phyloP scores from a whole-genome alignment of 2,888 invertebrate genomes.

The Dicranocentrus wangi region DNA sequence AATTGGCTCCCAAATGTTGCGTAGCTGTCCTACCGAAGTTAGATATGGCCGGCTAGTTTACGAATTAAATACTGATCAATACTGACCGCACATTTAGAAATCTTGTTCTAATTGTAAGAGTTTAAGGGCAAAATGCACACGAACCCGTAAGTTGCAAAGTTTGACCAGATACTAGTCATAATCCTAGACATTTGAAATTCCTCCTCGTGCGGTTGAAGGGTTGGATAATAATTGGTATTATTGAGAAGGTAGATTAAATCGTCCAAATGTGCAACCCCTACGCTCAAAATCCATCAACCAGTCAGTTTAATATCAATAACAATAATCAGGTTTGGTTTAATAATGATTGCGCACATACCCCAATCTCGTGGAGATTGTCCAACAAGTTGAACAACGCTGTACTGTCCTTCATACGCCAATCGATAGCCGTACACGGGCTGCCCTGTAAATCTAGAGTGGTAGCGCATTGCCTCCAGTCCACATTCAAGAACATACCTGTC shows the following conservation, averaged over 20 bases:
- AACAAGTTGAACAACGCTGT: constrained; percentile 53
- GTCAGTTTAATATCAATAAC: too few relatives aligned
- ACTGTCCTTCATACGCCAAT: constrained; percentile 55
- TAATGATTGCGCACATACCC: constrained; percentile 55
- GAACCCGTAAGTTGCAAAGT: constrained; percentile 68
- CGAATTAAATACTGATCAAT: not conserved
- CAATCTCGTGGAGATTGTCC: constrained; percentile 65
- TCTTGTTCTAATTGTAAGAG: not conserved
- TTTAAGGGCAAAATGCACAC: not conserved
- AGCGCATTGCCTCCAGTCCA: constrained; percentile 62
- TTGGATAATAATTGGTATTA: constrained; percentile 50
- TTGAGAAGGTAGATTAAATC: constrained; percentile 67
- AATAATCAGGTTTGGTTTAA: not conserved
- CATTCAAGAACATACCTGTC: constrained; percentile 58
- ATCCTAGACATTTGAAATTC: constrained; percentile 57
- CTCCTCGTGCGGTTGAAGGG: constrained; percentile 12
- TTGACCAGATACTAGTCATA: constrained; percentile 60
- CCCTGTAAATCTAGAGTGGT: constrained; percentile 53
- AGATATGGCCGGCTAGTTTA: not conserved
- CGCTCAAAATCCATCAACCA: too few relatives aligned
- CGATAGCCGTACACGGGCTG: constrained; percentile 61
- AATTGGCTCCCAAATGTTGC: constrained; percentile 58
- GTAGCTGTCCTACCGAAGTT: not conserved
- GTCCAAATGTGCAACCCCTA: constrained; percentile 62
- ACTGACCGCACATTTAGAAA: not conserved